Percentiles rank a stretch among this genome's conserved stretches.
These are phyloP conservation scores for Urechis unicinctus DNA, from an alignment of 2,888 invertebrate genomes.

Conservation along the genomic window DNA sequence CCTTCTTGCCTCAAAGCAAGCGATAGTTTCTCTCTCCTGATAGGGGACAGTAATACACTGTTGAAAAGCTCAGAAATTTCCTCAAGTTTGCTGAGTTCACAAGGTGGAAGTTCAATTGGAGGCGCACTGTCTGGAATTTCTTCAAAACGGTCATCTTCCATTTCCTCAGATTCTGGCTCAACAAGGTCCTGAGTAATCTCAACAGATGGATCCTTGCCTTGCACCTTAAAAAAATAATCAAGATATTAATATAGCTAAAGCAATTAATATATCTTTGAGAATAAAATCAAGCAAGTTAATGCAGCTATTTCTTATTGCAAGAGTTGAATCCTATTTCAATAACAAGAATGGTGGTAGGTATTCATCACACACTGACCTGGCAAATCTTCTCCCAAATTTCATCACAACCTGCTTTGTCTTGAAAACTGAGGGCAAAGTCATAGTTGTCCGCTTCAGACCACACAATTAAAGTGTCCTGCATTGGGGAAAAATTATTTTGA, in stretches of 20 bases:
- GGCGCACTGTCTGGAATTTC: slow-evolving; percentile 79
- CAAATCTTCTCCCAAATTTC: slow-evolving; percentile 99
- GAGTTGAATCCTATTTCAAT: background rate
- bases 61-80: slow-evolving; percentile 76
- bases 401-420: slow-evolving; percentile 99
- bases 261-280: too few relatives aligned
- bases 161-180: slow-evolving; percentile 36
- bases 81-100: slow-evolving; percentile 86
- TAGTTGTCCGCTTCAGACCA: slow-evolving; percentile 99
- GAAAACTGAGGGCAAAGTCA: slow-evolving; percentile 98
- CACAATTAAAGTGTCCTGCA: slow-evolving; percentile 91
- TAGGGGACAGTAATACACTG: slow-evolving; percentile 68
- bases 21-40: slow-evolving; percentile 89
- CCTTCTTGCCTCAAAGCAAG: slow-evolving; percentile 87
- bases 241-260: too few relatives aligned
- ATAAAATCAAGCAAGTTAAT: too few relatives aligned
- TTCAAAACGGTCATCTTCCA: slow-evolving; percentile 73
- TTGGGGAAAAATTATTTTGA: slow-evolving; percentile 9
- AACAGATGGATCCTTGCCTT: slow-evolving; percentile 97
- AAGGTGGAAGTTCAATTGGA: slow-evolving; percentile 88
- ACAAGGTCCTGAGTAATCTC: slow-evolving; percentile 77
- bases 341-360: background rate
- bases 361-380: slow-evolving; percentile 59
- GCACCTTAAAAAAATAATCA: slow-evolving; percentile 61
- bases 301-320: too few relatives aligned